Base-by-base conservation (phyloP, 1,140 invertebrate genomes). In the Ptiloglossa arizonensis region DNA sequence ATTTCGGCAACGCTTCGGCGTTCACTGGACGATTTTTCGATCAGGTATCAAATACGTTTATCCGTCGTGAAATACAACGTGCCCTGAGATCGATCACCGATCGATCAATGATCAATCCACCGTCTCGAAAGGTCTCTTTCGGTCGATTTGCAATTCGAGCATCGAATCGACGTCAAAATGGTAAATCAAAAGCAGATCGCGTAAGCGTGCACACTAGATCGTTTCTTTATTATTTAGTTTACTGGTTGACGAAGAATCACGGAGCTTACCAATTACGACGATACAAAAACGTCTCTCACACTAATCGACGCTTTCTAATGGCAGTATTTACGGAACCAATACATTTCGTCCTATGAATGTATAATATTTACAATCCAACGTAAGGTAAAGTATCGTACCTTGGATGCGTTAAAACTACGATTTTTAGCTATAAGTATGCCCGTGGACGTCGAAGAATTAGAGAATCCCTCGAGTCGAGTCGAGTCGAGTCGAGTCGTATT, bases 11-110 rank as follows among this genome's bases (percentile, higher is more conserved):
- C 48, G n/a, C 50, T 81, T 78, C 54, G 66, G 62, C 60, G 48
- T 83, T 83, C 59, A 69, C 82, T 85, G 83, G 83, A 85, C 83
- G 83, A 85, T 81, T 85, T 72, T 64, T 77, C 67, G 69, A 70
- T 85, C 82, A 81, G 79, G 64, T 85, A 81, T 46, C 72, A 59
- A 70, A 50, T 60, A 81, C 62, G 19, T 81, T 68, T 77, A 52
- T 38, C 54, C 48, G 41, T n/a, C 52, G 24, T 24, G 3, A 0
- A 46, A 22, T 38, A 38, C 68, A 52, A 29, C 11, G 22, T 22
- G 35, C 27, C 17, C 27, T 35, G 22, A 17, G 19, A 35, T 13
- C 60, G 41, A 62, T 62, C 27, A 27, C 32, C 68, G 19, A 46
- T 77, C 68, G 41, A 62, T 63, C 57, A 8, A 29, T 15, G 24